phyloP scores from a whole-genome alignment of 2,888 invertebrate species.

The Zootermopsis nevadensis region DNA sequence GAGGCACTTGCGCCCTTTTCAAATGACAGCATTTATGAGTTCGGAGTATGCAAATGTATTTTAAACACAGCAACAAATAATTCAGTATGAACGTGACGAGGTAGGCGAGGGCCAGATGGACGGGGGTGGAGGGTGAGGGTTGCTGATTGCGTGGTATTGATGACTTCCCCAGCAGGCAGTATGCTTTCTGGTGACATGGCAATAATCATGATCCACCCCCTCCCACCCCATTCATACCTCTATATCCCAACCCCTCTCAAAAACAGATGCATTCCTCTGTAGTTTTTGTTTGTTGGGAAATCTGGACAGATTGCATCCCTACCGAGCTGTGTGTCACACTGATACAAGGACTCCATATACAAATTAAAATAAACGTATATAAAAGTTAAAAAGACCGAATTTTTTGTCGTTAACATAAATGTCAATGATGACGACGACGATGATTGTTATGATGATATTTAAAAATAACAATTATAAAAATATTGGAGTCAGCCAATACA shows the following conservation, averaged over 20 bases:
- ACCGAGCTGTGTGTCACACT: conserved; percentile 26
- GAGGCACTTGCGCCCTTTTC: conserved; percentile 26
- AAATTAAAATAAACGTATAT: conserved; percentile 31
- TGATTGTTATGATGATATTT: neutral
- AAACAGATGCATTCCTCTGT: conserved; percentile 40
- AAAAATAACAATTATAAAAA: conserved; percentile 32
- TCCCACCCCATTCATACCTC: conserved; percentile 7
- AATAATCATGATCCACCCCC: conserved; percentile 40
- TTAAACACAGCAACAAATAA: conserved; percentile 43
- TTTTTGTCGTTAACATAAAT: conserved; percentile 37
- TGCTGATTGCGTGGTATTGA: conserved; percentile 47
- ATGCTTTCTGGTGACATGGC: conserved; percentile 44
- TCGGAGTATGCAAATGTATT: conserved; percentile 39
- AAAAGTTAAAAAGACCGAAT: conserved; percentile 24
- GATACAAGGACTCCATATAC: conserved; percentile 20
- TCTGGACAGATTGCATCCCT: conserved; percentile 37
- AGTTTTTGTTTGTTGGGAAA: conserved; percentile 42
- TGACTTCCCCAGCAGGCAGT: conserved; percentile 45
- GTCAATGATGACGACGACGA: conserved; percentile 25
- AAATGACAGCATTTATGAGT: conserved; percentile 13
- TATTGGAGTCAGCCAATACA: conserved; percentile 15
- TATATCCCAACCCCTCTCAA: conserved; percentile 2
- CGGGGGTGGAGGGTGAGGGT: neutral
- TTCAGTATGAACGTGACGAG: conserved; percentile 42
- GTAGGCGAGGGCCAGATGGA: conserved; percentile 19